Percentiles rank a stretch among this genome's conserved stretches.
These are phyloP conservation scores for Siderastrea siderea DNA, from an alignment of 92 coral and sea anemone genomes.

Conservation along the genomic window DNA sequence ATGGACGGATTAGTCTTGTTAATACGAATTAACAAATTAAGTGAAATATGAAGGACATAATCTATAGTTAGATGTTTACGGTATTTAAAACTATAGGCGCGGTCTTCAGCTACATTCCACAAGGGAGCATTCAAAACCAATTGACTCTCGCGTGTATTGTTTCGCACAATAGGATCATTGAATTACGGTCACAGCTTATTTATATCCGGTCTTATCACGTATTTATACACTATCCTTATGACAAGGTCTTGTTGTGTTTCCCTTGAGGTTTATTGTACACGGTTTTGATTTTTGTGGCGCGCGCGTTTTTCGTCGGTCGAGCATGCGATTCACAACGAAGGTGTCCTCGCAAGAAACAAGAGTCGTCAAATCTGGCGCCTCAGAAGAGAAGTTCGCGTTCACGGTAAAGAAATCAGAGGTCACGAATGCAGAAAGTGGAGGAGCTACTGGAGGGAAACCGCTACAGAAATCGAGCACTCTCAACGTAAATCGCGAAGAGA, in stretches of 20 bases:
- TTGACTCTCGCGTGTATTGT: constrained; percentile 17
- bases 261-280: constrained; percentile 24
- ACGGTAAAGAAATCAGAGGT: constrained; percentile 51
- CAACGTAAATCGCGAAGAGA: constrained; percentile 78
- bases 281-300: constrained; percentile 13
- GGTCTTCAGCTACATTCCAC: constrained; percentile 9
- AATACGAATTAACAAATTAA: constrained; percentile 1
- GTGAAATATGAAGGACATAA: not conserved
- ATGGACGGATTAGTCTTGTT: not conserved
- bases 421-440: constrained; percentile 24
- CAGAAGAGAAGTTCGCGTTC: constrained; percentile 38
- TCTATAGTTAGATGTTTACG: constrained; percentile 4
- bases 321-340: constrained; percentile 42
- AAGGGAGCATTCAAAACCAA: not conserved
- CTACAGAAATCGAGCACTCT: constrained; percentile 74
- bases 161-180: constrained; percentile 32
- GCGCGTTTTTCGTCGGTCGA: not conserved
- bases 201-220: constrained; percentile 29
- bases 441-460: constrained; percentile 33
- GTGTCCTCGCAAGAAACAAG: constrained; percentile 31
- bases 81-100: constrained; percentile 10
- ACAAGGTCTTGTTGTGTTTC: constrained; percentile 17
- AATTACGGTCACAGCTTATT: constrained; percentile 26
- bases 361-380: constrained; percentile 15
- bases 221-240: constrained; percentile 5